These are phyloP conservation scores for Torymus auratus DNA, from an alignment of 2,888 invertebrate species.

Conservation along the genomic window DNA sequence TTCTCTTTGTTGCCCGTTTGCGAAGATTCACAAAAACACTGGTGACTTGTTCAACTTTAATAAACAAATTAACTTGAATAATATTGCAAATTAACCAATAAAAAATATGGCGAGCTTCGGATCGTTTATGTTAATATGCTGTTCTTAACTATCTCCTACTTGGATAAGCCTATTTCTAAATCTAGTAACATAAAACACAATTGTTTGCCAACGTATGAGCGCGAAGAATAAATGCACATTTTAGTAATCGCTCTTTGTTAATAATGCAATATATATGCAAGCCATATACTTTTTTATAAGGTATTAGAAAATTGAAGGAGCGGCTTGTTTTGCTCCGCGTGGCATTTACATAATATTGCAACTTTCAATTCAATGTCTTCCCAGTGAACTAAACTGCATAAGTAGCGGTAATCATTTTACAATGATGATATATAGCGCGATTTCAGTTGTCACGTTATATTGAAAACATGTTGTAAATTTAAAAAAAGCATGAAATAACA, in stretches of 20 bases:
- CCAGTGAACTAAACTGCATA: neutral
- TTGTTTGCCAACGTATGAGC: too few relatives aligned
- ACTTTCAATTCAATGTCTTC: slow-evolving; percentile 7
- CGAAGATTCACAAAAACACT: slow-evolving; percentile 9
- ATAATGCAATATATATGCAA: neutral
- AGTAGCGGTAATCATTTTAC: neutral
- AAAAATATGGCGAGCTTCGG: too few relatives aligned
- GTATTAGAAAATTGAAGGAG: slow-evolving; percentile 3
- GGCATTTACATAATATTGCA: slow-evolving; percentile 24
- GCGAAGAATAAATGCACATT: too few relatives aligned
- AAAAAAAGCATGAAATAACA: too few relatives aligned
- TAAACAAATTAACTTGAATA: neutral
- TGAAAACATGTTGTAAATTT: neutral
- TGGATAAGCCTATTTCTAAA: too few relatives aligned
- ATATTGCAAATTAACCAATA: too few relatives aligned
- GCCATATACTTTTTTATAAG: neutral
- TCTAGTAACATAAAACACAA: too few relatives aligned
- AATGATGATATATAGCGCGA: neutral
- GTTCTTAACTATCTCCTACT: too few relatives aligned
- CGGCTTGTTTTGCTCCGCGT: slow-evolving; percentile 18
- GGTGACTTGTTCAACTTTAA: neutral
- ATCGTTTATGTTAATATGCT: too few relatives aligned
- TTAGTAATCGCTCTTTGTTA: slow-evolving; percentile 9
- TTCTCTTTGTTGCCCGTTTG: slow-evolving; percentile 14
- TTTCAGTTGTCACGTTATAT: slow-evolving; percentile 1